Evolutionary conservation across 2,113 vertebrate genomes (phyloP).

Genomic region (Numida meleagris): DNA sequence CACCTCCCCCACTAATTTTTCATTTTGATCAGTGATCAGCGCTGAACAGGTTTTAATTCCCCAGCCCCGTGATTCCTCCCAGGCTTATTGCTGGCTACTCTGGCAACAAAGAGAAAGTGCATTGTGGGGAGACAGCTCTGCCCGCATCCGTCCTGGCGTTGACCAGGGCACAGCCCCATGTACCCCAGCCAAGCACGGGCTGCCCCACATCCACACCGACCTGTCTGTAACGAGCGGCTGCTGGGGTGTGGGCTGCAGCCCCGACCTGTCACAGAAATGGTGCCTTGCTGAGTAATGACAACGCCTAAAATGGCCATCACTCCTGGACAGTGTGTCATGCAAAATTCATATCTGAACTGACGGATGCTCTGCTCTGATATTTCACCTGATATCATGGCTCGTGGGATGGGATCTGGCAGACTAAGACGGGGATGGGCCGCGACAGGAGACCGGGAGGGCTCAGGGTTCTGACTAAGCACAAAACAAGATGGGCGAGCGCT

Average conservation of each 20-base stretch:
- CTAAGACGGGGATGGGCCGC: background rate
- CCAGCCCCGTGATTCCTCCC: background rate
- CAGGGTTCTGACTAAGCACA: background rate
- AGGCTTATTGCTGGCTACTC: accelerated
- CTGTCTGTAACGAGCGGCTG: background rate
- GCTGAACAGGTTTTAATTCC: background rate
- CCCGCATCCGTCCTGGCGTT: accelerated
- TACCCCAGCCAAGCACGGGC: background rate
- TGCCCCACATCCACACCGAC: background rate
- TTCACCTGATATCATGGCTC: background rate
- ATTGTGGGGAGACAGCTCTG: no score
- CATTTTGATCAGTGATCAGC: background rate
- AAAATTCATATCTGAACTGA: background rate
- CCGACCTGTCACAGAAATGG: background rate
- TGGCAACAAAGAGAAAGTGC: background rate
- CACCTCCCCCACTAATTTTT: background rate
- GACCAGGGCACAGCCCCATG: background rate
- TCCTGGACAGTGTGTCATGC: background rate
- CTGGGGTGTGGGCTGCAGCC: background rate
- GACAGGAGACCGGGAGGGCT: background rate
- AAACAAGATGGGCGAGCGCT: background rate
- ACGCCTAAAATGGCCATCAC: background rate
- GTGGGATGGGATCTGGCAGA: background rate
- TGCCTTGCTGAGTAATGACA: background rate
- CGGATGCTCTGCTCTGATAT: background rate